Percentiles rank a stretch among this genome's conserved stretches.
phyloP scores from a whole-genome alignment of 2,797 vertebrate species.

The Spea hammondii region DNA sequence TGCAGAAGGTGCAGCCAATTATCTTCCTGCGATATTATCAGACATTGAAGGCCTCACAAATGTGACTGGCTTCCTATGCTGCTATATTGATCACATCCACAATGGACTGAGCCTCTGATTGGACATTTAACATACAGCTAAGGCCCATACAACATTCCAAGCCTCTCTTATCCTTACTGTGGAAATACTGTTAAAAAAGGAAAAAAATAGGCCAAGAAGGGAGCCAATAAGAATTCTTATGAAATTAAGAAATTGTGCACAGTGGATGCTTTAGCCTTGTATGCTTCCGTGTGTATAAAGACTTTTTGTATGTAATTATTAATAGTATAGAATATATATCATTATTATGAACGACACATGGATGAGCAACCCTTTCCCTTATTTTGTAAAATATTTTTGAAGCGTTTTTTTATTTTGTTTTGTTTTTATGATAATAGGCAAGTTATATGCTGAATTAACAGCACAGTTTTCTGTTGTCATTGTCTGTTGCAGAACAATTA shows the following conservation, averaged over 20 bases:
- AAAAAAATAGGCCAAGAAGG: constrained; percentile 61
- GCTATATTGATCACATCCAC: constrained; percentile 79
- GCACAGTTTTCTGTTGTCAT: constrained; percentile 57
- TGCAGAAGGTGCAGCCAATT: constrained; percentile 75
- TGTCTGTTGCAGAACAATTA: too few relatives aligned
- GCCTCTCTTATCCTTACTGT: constrained; percentile 68
- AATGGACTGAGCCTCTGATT: constrained; percentile 52
- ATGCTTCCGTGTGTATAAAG: constrained; percentile 72
- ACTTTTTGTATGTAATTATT: constrained; percentile 74
- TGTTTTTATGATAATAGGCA: constrained; percentile 59
- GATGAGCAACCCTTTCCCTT: constrained; percentile 64
- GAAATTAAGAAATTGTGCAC: constrained; percentile 56
- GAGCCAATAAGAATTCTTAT: constrained; percentile 58
- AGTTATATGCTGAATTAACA: constrained; percentile 63
- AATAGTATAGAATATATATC: constrained; percentile 72
- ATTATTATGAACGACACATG: constrained; percentile 69
- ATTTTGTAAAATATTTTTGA: constrained; percentile 69
- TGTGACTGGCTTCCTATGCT: constrained; percentile 79
- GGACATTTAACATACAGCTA: constrained; percentile 57
- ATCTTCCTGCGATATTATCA: constrained; percentile 69
- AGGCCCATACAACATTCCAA: constrained; percentile 72
- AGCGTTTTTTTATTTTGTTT: constrained; percentile 62
- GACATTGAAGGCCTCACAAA: constrained; percentile 72
- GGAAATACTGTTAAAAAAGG: constrained; percentile 62
- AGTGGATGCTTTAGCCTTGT: constrained; percentile 63